phyloP scores from a whole-genome alignment of 2,113 vertebrate species.

The Okapia johnstoni region DNA sequence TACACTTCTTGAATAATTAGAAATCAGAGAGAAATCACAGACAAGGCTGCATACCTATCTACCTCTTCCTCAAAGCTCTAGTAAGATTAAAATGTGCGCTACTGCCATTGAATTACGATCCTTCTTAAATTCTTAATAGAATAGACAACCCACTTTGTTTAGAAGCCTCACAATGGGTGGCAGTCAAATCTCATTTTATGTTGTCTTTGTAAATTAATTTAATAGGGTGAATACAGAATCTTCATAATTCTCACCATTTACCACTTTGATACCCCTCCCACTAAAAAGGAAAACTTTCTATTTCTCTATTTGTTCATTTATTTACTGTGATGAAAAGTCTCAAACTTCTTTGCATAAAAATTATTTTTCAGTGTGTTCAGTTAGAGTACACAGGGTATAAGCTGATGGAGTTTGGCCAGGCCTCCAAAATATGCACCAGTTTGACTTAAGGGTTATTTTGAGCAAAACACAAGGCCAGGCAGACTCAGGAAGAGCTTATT shows the following conservation, averaged over 20 bases:
- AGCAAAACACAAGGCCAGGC: background rate
- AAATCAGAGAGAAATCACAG: background rate
- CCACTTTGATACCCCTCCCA: accelerated
- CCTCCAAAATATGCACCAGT: background rate
- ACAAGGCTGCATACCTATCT: background rate
- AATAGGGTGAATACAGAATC: background rate
- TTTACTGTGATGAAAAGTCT: background rate
- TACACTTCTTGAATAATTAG: background rate
- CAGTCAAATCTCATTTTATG: background rate
- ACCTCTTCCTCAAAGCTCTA: background rate
- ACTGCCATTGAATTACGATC: background rate
- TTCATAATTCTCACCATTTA: background rate
- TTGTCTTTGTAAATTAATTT: background rate
- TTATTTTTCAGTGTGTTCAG: background rate
- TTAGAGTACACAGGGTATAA: background rate
- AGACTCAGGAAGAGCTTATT: background rate
- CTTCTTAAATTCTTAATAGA: background rate
- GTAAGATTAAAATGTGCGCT: background rate
- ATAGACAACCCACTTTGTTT: background rate
- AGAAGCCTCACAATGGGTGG: background rate
- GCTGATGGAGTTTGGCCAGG: background rate
- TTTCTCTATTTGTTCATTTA: background rate
- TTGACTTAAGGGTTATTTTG: background rate
- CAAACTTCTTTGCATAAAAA: background rate
- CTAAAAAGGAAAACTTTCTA: background rate